Evolutionary conservation across 1,140 invertebrate genomes (phyloP).

Genomic region (Listronotus oregonensis): DNA sequence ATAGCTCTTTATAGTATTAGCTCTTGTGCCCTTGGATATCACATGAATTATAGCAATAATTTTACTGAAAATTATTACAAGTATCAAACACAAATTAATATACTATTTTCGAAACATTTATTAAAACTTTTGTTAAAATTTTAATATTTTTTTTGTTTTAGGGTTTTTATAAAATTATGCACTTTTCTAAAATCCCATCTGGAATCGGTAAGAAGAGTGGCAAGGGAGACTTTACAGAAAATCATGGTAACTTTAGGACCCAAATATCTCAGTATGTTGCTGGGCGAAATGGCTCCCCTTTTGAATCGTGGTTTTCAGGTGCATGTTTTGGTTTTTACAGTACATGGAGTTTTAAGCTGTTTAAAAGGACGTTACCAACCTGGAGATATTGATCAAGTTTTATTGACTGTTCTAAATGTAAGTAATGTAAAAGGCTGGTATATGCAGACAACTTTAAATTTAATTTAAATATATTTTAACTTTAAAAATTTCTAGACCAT

Average conservation of each 20-base stretch:
- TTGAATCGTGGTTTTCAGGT: constrained; percentile 91
- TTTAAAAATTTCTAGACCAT: no score
- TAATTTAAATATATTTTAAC: no score
- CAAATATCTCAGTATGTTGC: constrained; percentile 74
- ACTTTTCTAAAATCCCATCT: constrained; percentile 87
- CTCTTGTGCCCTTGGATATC: no score
- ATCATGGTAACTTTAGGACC: constrained; percentile 86
- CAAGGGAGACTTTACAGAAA: constrained; percentile 87
- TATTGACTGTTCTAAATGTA: constrained; percentile 81
- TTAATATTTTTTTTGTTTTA: constrained; percentile 55
- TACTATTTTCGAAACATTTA: no score
- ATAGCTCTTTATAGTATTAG: no score
- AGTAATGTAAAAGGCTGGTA: no score
- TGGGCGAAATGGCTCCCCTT: constrained; percentile 80
- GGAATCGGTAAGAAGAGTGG: constrained; percentile 82
- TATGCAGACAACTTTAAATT: no score
- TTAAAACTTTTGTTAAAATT: no score
- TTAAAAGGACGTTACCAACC: constrained; percentile 69
- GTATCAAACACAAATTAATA: no score
- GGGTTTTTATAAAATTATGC: constrained; percentile 87
- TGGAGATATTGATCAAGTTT: constrained; percentile 77
- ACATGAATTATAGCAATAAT: no score
- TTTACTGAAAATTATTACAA: no score
- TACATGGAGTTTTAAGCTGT: constrained; percentile 79
- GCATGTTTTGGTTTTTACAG: constrained; percentile 88